Conservation (phyloP, 2,888 invertebrate species). For the Odontocerum albicorne region DNA sequence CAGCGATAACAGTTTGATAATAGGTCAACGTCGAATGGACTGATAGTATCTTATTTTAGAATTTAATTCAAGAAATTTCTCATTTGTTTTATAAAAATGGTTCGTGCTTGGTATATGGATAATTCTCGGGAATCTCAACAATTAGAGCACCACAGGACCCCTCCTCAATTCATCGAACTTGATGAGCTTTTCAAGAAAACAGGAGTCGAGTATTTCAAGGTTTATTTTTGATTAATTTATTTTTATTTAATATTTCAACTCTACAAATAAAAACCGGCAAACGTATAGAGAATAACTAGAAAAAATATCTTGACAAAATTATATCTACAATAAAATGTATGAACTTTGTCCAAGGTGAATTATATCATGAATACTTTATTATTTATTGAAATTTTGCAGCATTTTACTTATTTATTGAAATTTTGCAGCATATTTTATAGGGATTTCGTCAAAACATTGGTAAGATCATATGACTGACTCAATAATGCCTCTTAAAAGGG, state of each 20-base stretch:
- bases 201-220: conserved; percentile 90
- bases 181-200: conserved; percentile 68
- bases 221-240: conserved; percentile 47
- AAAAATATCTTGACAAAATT: no score
- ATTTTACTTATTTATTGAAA: no score
- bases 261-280: no score
- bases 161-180: conserved; percentile 70
- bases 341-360: no score
- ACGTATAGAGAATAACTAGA: no score
- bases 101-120: conserved; percentile 86
- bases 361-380: no score
- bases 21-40: not conserved
- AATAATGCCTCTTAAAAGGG: no score
- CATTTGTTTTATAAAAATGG: conserved; percentile 70
- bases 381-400: no score
- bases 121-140: conserved; percentile 71
- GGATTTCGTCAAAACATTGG: no score
- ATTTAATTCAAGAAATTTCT: not conserved
- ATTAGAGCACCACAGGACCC: conserved; percentile 77
- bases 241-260: not conserved
- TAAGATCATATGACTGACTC: no score
- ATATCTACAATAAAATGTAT: no score
- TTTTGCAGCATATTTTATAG: no score
- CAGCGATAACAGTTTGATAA: not conserved
- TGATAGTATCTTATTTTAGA: not conserved